These are phyloP conservation scores for Drosophila pseudotalamancana DNA, from an alignment of 2,888 invertebrate species.

Conservation along the genomic window DNA sequence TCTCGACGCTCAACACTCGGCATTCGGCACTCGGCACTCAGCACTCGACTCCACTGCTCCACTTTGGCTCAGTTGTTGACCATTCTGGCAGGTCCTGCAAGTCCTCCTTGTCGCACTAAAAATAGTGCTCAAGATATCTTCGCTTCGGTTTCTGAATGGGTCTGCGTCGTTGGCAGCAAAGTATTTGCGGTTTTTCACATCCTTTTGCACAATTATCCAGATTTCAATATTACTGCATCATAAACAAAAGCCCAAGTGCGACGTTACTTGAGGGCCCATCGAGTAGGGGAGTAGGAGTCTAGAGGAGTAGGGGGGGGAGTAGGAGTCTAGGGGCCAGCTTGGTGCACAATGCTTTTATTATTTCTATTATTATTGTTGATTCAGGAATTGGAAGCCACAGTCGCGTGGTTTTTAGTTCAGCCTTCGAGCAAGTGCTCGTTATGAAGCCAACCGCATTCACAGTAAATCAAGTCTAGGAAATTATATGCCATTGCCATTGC, in stretches of 20 bases:
- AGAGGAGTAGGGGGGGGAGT: too few species aligned
- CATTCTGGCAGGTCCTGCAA: conserved; percentile 22
- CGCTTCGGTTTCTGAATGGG: conserved; percentile 39
- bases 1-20: conserved; percentile 18
- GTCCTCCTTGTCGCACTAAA: conserved; percentile 52
- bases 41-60: conserved; percentile 26
- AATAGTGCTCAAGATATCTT: conserved; percentile 70
- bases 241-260: conserved; percentile 66
- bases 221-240: conserved; percentile 73
- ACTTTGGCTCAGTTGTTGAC: conserved; percentile 29
- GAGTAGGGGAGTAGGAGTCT: too few species aligned
- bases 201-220: conserved; percentile 76
- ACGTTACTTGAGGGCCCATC: conserved; percentile 20
- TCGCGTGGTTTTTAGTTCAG: conserved; percentile 12
- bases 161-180: conserved; percentile 36
- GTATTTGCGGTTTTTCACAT: conserved; percentile 75
- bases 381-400: conserved; percentile 37
- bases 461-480: conserved; percentile 65
- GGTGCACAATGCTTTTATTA: conserved; percentile 59
- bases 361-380: conserved; percentile 68
- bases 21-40: too few species aligned
- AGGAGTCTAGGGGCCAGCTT: conserved; percentile 8
- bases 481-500: conserved; percentile 33
- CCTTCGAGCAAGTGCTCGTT: conserved; percentile 39
- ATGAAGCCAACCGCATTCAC: conserved; percentile 37